Percentiles rank a stretch among this genome's conserved stretches.
These are phyloP conservation scores for Pteronura brasiliensis DNA, from an alignment of 2,113 vertebrate genomes.

Conservation along the genomic window DNA sequence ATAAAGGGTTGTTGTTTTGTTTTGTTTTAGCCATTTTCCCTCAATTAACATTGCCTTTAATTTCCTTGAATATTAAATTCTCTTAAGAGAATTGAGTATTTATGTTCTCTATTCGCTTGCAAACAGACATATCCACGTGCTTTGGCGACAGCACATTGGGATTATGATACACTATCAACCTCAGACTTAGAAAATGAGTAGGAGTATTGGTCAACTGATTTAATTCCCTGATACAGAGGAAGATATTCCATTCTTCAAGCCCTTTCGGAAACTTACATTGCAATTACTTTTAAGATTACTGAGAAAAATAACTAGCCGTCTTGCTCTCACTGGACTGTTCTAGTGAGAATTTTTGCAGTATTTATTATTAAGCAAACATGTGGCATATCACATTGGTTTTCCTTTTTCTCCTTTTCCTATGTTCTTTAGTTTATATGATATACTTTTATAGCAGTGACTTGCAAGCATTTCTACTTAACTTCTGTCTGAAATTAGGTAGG, in stretches of 20 bases:
- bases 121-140: not conserved
- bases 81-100: not conserved
- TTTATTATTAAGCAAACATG: not conserved
- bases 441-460: not conserved
- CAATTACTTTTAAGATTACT: not conserved
- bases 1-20: not conserved
- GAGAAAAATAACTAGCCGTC: not conserved
- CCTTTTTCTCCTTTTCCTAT: not conserved
- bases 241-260: not conserved
- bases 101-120: not conserved
- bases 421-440: not conserved
- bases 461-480: not conserved
- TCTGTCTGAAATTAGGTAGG: conserved; percentile 8
- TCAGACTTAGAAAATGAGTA: not conserved
- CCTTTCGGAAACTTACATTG: not conserved
- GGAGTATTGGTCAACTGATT: not conserved
- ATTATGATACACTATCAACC: not conserved
- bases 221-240: not conserved
- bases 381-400: not conserved
- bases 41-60: not conserved
- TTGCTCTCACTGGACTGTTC: not conserved
- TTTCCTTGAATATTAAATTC: not conserved
- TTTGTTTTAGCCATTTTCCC: not conserved
- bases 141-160: not conserved
- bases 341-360: not conserved